Base-by-base conservation (phyloP, 2,113 vertebrate genomes). In the Seriola dumerili region DNA sequence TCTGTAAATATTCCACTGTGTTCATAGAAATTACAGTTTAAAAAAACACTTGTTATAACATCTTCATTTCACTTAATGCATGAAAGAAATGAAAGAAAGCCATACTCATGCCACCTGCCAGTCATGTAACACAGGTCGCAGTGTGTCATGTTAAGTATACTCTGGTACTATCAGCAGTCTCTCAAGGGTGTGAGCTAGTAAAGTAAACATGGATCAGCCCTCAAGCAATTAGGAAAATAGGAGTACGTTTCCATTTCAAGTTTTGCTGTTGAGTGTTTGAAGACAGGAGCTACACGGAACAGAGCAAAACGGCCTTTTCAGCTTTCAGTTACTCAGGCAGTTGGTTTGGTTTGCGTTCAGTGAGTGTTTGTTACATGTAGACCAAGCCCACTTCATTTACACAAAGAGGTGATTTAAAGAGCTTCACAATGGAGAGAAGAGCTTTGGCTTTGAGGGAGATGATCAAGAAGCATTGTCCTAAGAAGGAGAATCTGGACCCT, bases 141-240 rank as follows among this genome's bases (percentile, higher is more conserved):
- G 57, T 65, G n/a, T 67, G 38, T 79, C 68, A 68, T 23, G 42
- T 58, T 52, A 67, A 55, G 66, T 58, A 52, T 38, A 48, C 36
- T 64, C n/a, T 71, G 8, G 21, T 66, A 38, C 14, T 70, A 52
- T 72, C 17, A 73, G 71, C 57, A 21, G 55, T 54, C 52, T 77
- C 57, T 48, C 0, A 34, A 78, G 93, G 94, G 95, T 73, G 95
- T 94, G 90, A 91, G 68, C 88, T 46, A 46, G 55, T 54, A 91
- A 74, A 94, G 86, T 82, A 93, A 95, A 96, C 80, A 95, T 42
- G 38, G 66, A 69, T 83, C 84, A 75, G 83, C 85, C 88, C 85
- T 73, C 2, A 6, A 72, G 77, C 16, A 13, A 13, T 32, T 67
- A 17, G 71, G 11, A 80, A 83, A 76, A 58, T 8, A 32, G 57